Evolutionary conservation across 2,888 invertebrate genomes (phyloP).

Genomic region (Ennomos erosarius): DNA sequence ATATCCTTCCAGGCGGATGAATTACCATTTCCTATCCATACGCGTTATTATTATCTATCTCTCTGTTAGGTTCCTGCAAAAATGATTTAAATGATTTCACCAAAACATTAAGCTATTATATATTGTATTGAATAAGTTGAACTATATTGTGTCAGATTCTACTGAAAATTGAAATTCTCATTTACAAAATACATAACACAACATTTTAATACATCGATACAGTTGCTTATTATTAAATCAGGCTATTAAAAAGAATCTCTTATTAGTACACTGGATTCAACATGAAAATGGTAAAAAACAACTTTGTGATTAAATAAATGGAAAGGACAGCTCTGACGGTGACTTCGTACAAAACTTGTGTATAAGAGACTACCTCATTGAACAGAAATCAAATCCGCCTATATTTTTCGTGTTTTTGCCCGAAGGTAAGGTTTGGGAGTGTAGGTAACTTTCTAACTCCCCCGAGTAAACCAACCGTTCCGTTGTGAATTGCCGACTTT

Average conservation of each 20-base stretch:
- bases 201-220: no score
- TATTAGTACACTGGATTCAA: no score
- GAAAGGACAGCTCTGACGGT: conserved; percentile 22
- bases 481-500: conserved; percentile 69
- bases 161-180: no score
- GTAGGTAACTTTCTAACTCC: conserved; percentile 69
- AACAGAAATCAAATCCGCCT: conserved; percentile 57
- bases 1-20: background rate
- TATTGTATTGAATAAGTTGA: no score
- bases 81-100: no score
- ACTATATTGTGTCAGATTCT: no score
- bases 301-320: conserved; percentile 19
- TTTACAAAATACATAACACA: no score
- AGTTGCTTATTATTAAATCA: no score
- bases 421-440: conserved; percentile 53
- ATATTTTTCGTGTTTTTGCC: conserved; percentile 58
- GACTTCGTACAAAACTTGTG: conserved; percentile 28
- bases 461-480: conserved; percentile 68
- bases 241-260: no score
- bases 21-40: background rate
- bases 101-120: no score
- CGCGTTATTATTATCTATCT: no score
- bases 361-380: conserved; percentile 33
- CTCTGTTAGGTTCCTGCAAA: no score
- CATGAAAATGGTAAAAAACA: background rate